Conservation (phyloP, 2,797 vertebrate species). For the Parotocinclus haroldoi region DNA sequence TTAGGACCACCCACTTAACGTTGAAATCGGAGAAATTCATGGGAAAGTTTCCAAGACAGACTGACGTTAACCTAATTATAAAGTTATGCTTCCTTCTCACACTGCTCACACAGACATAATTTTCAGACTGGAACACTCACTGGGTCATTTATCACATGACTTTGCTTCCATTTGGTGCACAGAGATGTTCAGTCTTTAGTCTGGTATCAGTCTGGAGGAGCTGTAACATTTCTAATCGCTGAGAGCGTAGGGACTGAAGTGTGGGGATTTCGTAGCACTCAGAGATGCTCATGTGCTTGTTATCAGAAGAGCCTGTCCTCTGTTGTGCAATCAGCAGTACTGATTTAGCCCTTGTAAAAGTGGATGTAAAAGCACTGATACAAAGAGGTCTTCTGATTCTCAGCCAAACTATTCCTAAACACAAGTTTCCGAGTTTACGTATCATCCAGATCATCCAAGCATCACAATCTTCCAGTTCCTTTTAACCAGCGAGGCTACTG, state of each 20-base stretch:
- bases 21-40: too few species aligned
- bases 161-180: conserved; percentile 9
- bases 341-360: neutral
- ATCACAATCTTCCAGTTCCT: conserved; percentile 15
- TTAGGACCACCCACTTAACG: too few species aligned
- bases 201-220: conserved; percentile 11
- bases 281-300: conserved; percentile 10
- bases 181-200: conserved; percentile 1
- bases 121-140: too few species aligned
- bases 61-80: too few species aligned
- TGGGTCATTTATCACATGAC: neutral
- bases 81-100: too few species aligned
- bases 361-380: conserved; percentile 4
- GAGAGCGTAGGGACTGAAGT: conserved; percentile 2
- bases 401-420: neutral
- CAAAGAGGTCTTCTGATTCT: neutral
- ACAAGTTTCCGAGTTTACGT: conserved; percentile 12
- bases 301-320: conserved; percentile 17
- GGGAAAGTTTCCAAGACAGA: too few species aligned
- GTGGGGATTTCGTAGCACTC: conserved; percentile 13
- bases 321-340: neutral
- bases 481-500: conserved; percentile 6
- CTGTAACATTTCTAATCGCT: conserved; percentile 7
- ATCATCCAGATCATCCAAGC: conserved; percentile 25
- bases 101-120: too few species aligned